Evolutionary conservation across 2,113 vertebrate species (phyloP).

Genomic region (Pedetes capensis): DNA sequence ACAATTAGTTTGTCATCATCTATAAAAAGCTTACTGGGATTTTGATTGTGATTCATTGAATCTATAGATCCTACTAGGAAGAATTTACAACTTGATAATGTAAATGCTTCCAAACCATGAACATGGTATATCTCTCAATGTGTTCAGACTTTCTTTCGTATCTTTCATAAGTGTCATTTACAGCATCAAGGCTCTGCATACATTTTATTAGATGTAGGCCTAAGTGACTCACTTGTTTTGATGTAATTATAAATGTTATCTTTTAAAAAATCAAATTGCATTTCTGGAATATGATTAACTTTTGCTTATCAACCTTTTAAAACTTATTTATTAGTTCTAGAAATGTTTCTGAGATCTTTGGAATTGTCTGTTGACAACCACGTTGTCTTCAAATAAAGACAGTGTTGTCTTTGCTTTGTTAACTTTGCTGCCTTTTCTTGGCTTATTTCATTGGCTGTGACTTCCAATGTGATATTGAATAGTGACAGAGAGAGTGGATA

Average conservation of each 20-base stretch:
- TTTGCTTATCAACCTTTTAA: neutral
- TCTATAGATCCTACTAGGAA: neutral
- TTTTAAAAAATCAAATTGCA: neutral
- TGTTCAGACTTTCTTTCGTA: neutral
- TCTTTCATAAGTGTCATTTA: neutral
- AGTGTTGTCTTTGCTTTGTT: neutral
- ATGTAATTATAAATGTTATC: neutral
- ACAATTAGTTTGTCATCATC: neutral
- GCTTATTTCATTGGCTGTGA: neutral
- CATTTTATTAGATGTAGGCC: neutral
- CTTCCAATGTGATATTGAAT: neutral
- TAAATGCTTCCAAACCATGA: neutral
- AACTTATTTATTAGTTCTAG: neutral
- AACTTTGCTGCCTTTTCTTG: neutral
- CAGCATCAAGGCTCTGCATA: neutral
- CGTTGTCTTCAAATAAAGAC: neutral
- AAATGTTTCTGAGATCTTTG: neutral
- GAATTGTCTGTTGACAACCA: neutral
- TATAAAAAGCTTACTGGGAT: neutral
- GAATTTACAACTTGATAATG: neutral
- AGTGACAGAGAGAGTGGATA: neutral
- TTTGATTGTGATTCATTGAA: neutral
- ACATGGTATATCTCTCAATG: neutral
- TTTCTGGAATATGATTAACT: neutral
- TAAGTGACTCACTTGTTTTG: neutral